Base-by-base conservation (phyloP, 2,113 vertebrate genomes). In the Hemichromis elongatus region DNA sequence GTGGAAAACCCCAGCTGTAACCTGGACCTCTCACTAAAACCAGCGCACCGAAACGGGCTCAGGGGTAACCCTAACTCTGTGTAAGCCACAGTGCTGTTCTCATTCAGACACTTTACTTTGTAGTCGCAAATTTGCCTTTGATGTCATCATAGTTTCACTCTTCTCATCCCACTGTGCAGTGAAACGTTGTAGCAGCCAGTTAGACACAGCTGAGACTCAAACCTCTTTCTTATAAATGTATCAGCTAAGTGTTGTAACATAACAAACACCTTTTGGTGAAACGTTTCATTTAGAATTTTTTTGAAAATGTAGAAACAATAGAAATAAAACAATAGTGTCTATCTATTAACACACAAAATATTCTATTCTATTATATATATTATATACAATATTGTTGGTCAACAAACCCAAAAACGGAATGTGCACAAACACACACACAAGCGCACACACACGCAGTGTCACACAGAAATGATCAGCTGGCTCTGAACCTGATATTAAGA, bases 351-450 rank as follows among this genome's bases (percentile, higher is more conserved):
- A n/a, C n/a, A n/a, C n/a, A n/a, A n/a, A n/a, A n/a, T n/a, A n/a
- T n/a, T n/a, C n/a, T n/a, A n/a, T n/a, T n/a, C n/a, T n/a, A n/a
- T n/a, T n/a, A n/a, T n/a, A n/a, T n/a, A n/a, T n/a, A n/a, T n/a
- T n/a, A n/a, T n/a, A n/a, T n/a, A n/a, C 30, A 33, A 33, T 33
- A 33, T 33, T 33, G 6, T 7, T 33, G 30, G 30, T 33, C 30
- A 6, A 6, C 30, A 6, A 33, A 6, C 1, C 30, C 30, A 6
- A 33, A 33, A 33, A 33, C 30, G 7, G 30, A n/a, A n/a, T n/a
- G n/a, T n/a, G n/a, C n/a, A n/a, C n/a, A n/a, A n/a, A n/a, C n/a
- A 33, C 50, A 3, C 50, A 1, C 18, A 0, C 50, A 0, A 4
- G 0, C 52, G 2, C 10, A 3, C 5, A 0, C 52, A 2, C 52